Base-by-base conservation (phyloP, 2,888 invertebrate genomes). In the Pachymerium ferrugineum region DNA sequence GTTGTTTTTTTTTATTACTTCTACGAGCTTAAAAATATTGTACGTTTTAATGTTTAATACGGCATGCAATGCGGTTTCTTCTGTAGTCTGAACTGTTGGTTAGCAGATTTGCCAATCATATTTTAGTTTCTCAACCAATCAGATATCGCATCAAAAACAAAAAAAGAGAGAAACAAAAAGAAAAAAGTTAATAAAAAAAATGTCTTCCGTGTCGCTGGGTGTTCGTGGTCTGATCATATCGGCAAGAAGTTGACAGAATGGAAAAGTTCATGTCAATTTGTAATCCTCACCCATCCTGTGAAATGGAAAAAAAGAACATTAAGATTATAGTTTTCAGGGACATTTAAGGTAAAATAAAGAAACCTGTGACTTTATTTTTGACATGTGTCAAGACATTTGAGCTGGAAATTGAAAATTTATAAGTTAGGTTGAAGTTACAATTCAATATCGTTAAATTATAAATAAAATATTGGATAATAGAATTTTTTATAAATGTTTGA, bases 271-370 rank as follows among this genome's bases (percentile, higher is more conserved):
- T 28, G 62, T 62, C 62, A 62, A 62, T 62, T 62, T 62, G 62
- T 62, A 62, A 62, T 62, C 62, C 62, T 22, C 62, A 62, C 62
- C 62, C 62, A 28, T 62, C 62, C 62, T 62, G 62, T 12, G 62
- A 62, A 28, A 14, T 22, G 28, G 28, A 62, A 38, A 47, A 19
- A 33, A 47, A 47, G 28, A 62, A 62, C 28, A 25, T 3, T 62
- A 62, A 62, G 62, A 62, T 62, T 62, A 62, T 62, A 62, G 62
- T 62, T 62, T 62, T 62, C 62, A 28, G 62, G 62, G 62, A 62
- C 62, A 62, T 62, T 62, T 62, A 62, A 62, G 28, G 28, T 14
- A 62, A 62, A 62, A 62, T 62, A 62, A 62, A 62, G 62, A 62
- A 62, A 62, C 14, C 62, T 62, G 62, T 62, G 62, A 62, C 62